Conservation (phyloP, 2,888 invertebrate genomes). For the Tenthredo scrophulariae region DNA sequence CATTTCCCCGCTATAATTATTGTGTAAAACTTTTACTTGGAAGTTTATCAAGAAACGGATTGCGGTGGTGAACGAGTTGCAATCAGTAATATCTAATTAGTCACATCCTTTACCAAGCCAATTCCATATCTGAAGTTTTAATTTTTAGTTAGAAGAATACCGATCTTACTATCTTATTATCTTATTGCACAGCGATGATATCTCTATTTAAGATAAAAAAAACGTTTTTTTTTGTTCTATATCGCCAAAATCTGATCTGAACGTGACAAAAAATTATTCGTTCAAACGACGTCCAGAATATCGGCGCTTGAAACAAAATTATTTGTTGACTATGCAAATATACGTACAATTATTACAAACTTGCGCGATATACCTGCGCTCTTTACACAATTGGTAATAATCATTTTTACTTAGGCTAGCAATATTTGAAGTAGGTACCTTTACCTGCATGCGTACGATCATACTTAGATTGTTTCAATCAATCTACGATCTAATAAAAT, state of each 20-base stretch:
- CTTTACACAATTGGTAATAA: neutral
- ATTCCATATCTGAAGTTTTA: neutral
- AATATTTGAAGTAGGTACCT: neutral
- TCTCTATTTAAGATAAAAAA: neutral
- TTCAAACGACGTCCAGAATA: neutral
- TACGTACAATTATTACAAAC: neutral
- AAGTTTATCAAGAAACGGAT: neutral
- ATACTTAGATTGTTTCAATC: neutral
- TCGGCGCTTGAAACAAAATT: neutral
- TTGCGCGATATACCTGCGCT: neutral
- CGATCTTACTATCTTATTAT: neutral
- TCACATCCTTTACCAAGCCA: neutral
- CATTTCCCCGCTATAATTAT: neutral
- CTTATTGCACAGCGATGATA: neutral
- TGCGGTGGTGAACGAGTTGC: neutral
- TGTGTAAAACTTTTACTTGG: neutral
- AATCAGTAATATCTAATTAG: neutral
- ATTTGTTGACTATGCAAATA: conserved; percentile 22
- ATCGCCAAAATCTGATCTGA: neutral
- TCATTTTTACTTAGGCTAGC: neutral
- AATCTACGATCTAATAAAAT: no score
- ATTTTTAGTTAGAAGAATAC: neutral
- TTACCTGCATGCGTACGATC: neutral
- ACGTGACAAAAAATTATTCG: neutral
- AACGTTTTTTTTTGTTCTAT: no score